Percentiles rank a stretch among this genome's conserved stretches.
Conservation (phyloP, 2,888 invertebrate genomes). For the Pyralis farinalis region DNA sequence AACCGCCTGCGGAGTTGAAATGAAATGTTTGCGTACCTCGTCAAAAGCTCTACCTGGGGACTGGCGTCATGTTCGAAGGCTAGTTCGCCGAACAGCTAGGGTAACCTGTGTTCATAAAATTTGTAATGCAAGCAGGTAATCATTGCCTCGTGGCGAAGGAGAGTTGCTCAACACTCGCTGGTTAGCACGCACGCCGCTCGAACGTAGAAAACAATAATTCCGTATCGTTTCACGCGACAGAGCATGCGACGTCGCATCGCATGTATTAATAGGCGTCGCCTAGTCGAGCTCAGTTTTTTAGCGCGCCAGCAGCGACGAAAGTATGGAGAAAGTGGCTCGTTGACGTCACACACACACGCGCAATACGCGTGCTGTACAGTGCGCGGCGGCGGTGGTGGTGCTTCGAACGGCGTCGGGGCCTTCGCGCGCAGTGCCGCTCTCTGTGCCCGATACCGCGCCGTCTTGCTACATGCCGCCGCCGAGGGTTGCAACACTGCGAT, state of each 20-base stretch:
- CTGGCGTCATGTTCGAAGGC: neutral
- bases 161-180: conserved; percentile 36
- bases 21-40: conserved; percentile 33
- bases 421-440: conserved; percentile 43
- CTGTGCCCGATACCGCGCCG: conserved; percentile 51
- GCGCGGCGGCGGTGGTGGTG: conserved; percentile 15
- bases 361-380: conserved; percentile 43
- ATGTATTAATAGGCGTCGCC: conserved; percentile 69
- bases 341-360: conserved; percentile 77
- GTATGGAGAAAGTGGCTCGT: conserved; percentile 79
- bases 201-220: conserved; percentile 59
- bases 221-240: conserved; percentile 65
- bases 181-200: conserved; percentile 39
- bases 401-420: conserved; percentile 28
- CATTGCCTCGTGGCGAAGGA: conserved; percentile 27
- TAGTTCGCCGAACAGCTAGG: neutral
- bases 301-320: conserved; percentile 76
- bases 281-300: conserved; percentile 71
- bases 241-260: conserved; percentile 65
- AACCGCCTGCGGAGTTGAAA: conserved; percentile 29
- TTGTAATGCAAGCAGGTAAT: neutral
- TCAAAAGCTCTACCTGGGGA: conserved; percentile 31
- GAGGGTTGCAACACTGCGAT: conserved; percentile 56
- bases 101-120: neutral
- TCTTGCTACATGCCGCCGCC: conserved; percentile 53